A percentile compares a stretch with the other conserved stretches of the same genome.
phyloP scores from a whole-genome alignment of 2,113 vertebrate species.

The Morone saxatilis region DNA sequence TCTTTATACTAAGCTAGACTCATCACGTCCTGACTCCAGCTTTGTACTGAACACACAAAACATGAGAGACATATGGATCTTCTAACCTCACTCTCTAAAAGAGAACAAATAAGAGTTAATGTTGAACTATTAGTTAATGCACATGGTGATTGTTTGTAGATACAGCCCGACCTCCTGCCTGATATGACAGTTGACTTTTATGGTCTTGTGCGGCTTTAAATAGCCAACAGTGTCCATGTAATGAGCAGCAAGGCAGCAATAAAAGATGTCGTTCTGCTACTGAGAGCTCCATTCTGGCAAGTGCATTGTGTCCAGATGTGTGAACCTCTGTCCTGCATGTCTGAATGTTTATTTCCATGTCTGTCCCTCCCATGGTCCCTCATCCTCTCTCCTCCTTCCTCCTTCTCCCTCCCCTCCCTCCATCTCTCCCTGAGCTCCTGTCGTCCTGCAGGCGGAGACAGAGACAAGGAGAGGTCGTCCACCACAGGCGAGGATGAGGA shows the following conservation, averaged over 20 bases:
- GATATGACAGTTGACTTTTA: neutral
- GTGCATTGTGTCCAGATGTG: slow-evolving; percentile 59
- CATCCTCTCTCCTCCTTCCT: slow-evolving; percentile 3
- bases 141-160: neutral
- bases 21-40: too few relatives aligned
- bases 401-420: slow-evolving; percentile 35
- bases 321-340: slow-evolving; percentile 17
- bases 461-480: slow-evolving; percentile 56
- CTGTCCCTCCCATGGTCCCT: neutral
- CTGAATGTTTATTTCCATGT: slow-evolving; percentile 12
- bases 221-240: slow-evolving; percentile 4
- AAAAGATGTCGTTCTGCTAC: neutral
- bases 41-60: too few relatives aligned
- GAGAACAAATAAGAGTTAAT: too few relatives aligned
- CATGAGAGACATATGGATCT: too few relatives aligned
- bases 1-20: too few relatives aligned
- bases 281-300: slow-evolving; percentile 46
- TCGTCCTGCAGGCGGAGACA: slow-evolving; percentile 50
- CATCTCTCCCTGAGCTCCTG: slow-evolving; percentile 62
- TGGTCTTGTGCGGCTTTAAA: neutral
- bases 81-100: too few relatives aligned
- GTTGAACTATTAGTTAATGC: too few relatives aligned
- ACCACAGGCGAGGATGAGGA: slow-evolving; percentile 29
- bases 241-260: slow-evolving; percentile 5
- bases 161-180: neutral